phyloP scores from a whole-genome alignment of 1,140 invertebrate genomes.

The Metopolophium dirhodum region DNA sequence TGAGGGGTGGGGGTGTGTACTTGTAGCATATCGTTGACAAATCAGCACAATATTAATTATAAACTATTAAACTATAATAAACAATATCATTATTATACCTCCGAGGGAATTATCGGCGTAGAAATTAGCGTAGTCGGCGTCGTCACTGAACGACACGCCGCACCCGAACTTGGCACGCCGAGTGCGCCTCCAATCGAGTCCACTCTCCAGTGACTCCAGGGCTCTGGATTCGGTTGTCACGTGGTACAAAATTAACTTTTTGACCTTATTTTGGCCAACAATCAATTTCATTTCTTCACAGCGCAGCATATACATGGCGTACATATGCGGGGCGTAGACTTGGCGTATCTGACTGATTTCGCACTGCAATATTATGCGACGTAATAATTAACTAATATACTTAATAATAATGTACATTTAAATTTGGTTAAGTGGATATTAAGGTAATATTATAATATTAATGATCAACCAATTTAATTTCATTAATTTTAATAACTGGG shows the following conservation, averaged over 20 bases:
- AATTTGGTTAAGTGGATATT: too few species aligned
- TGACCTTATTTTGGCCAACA: too few species aligned
- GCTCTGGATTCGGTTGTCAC: neutral
- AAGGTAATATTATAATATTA: too few species aligned
- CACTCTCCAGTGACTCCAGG: neutral
- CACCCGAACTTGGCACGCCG: neutral
- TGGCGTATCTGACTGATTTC: neutral
- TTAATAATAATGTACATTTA: too few species aligned
- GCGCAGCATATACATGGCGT: slow-evolving; percentile 30
- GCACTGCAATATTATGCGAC: neutral
- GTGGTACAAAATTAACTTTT: neutral
- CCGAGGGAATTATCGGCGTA: neutral
- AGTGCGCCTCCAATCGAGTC: slow-evolving; percentile 44
- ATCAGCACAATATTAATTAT: neutral
- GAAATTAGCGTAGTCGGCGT: slow-evolving; percentile 40
- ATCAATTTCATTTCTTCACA: neutral
- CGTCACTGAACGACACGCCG: slow-evolving; percentile 37
- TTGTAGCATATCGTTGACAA: neutral
- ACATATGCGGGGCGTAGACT: neutral
- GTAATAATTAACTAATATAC: too few species aligned
- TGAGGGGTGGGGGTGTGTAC: too few species aligned
- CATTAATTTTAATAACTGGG: too few species aligned
- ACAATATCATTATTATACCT: neutral
- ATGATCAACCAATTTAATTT: too few species aligned
- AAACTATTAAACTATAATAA: too few species aligned